These are phyloP conservation scores for Marronus borbonicus DNA, from an alignment of 2,888 invertebrate species.

Conservation along the genomic window DNA sequence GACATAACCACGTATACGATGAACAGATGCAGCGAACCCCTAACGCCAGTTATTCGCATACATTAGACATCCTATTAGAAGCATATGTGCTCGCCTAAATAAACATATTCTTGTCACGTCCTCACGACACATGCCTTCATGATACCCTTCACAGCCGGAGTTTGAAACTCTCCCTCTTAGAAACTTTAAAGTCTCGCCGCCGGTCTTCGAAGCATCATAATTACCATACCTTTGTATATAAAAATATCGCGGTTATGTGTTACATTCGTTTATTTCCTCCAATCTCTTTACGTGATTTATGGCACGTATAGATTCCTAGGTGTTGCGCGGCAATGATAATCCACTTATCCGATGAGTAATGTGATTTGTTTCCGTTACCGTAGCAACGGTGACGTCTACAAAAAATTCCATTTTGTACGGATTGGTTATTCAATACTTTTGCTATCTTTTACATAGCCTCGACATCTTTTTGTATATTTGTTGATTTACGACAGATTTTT, in stretches of 20 bases:
- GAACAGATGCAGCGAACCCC: background rate
- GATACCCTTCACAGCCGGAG: constrained; percentile 17
- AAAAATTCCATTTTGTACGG: background rate
- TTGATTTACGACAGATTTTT: background rate
- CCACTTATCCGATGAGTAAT: constrained; percentile 10
- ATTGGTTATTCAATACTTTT: background rate
- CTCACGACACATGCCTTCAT: constrained; percentile 29
- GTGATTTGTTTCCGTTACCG: constrained; percentile 13
- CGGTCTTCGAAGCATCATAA: background rate
- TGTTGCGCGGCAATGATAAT: constrained; percentile 3
- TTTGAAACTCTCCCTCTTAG: background rate
- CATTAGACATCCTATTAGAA: constrained; percentile 33
- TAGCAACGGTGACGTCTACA: background rate
- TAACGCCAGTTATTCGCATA: constrained; percentile 30
- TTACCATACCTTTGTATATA: constrained; percentile 6
- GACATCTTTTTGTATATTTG: background rate
- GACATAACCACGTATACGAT: background rate
- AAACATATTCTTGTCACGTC: constrained; percentile 44
- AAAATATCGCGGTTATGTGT: background rate
- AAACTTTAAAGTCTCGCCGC: constrained; percentile 28
- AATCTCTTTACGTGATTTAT: constrained; percentile 7
- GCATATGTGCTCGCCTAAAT: constrained; percentile 37
- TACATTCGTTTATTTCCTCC: background rate
- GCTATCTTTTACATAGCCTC: background rate
- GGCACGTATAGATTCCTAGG: too few species aligned